These are phyloP conservation scores for Montipora cactus DNA, from an alignment of 64 coral and sea anemone species.

Conservation along the genomic window DNA sequence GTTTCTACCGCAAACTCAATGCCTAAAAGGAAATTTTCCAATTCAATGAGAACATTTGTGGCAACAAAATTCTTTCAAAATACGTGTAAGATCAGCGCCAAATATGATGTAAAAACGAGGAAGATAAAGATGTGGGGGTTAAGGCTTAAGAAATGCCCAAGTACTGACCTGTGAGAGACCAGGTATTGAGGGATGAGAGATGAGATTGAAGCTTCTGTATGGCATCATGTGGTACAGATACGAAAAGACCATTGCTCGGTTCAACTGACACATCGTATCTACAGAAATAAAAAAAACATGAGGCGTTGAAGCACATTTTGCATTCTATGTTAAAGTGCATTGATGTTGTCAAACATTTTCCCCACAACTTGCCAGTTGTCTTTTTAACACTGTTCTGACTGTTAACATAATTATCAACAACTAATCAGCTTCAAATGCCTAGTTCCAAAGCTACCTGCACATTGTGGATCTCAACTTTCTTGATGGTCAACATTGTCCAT, in stretches of 20 bases:
- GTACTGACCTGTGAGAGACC: conserved; percentile 55
- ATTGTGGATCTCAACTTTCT: too few species aligned
- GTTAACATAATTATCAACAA: too few species aligned
- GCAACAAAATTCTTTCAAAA: too few species aligned
- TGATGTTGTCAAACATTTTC: not conserved
- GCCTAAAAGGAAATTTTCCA: conserved; percentile 56
- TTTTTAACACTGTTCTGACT: too few species aligned
- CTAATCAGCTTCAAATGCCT: too few species aligned
- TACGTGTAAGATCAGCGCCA: not conserved
- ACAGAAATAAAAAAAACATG: not conserved
- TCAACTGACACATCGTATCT: conserved; percentile 55
- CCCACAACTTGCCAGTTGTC: too few species aligned
- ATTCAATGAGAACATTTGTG: too few species aligned
- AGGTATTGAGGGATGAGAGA: conserved; percentile 46
- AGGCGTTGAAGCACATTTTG: not conserved
- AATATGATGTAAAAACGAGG: too few species aligned
- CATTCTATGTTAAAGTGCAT: not conserved
- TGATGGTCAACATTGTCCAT: too few species aligned
- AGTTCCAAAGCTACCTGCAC: too few species aligned
- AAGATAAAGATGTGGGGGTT: too few species aligned
- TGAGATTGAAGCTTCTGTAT: conserved; percentile 29
- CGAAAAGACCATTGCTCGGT: conserved; percentile 40
- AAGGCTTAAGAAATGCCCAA: not conserved
- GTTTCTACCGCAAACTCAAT: conserved; percentile 96
- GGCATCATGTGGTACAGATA: conserved; percentile 39